Conservation (phyloP, 1,140 invertebrate genomes). For the Brachionus plicatilis region DNA sequence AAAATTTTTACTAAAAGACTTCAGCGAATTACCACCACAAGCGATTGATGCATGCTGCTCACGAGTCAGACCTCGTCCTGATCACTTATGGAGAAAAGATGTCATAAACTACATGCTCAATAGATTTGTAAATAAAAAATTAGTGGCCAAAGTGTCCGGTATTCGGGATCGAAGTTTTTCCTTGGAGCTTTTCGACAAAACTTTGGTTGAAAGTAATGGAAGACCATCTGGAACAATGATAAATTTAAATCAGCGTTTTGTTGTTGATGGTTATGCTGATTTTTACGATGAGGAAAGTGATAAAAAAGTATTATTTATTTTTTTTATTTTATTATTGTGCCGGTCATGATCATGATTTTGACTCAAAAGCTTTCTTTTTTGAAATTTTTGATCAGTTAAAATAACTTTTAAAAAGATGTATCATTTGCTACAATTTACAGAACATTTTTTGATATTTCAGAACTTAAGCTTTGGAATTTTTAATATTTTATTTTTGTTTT, state of each 20-base stretch:
- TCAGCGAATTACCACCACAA: background rate
- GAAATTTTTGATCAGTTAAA: too few relatives aligned
- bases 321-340: background rate
- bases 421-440: too few relatives aligned
- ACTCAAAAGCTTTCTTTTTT: too few relatives aligned
- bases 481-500: too few relatives aligned
- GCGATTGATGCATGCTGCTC: constrained; percentile 1
- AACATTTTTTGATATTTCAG: too few relatives aligned
- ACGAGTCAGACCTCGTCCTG: background rate
- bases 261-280: background rate
- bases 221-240: background rate
- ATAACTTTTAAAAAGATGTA: too few relatives aligned
- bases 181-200: background rate
- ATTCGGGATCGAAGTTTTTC: background rate
- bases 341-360: too few relatives aligned
- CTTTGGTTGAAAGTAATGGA: background rate
- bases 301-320: background rate
- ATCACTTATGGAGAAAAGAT: constrained; percentile 22
- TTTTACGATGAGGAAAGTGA: background rate
- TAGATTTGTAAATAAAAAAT: background rate
- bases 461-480: too few relatives aligned
- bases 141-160: background rate
- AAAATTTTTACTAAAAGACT: constrained; percentile 22
- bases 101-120: constrained; percentile 17
- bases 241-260: background rate